Percentiles rank a stretch among this genome's conserved stretches.
These are phyloP conservation scores for Lasioglossum morio DNA, from an alignment of 2,888 invertebrate species.

Conservation along the genomic window DNA sequence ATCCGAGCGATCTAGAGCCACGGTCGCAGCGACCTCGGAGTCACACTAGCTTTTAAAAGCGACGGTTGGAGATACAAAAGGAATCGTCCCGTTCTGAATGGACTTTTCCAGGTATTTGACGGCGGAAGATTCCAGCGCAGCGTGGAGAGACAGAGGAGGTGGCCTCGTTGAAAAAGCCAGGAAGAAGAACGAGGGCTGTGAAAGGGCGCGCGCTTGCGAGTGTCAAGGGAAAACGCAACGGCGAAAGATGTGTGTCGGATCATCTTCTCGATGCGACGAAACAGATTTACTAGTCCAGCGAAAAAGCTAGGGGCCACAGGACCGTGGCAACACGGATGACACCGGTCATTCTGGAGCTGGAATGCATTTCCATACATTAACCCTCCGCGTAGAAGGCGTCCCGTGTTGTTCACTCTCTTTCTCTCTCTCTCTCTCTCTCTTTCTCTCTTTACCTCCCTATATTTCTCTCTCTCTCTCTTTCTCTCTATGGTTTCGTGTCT, in stretches of 20 bases:
- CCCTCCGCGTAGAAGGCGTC: conserved; percentile 27
- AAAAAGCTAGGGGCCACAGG: conserved; percentile 60
- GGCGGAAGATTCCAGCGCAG: conserved; percentile 42
- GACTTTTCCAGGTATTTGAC: conserved; percentile 73
- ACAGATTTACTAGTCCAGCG: conserved; percentile 76
- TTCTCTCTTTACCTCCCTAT: neutral
- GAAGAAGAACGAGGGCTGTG: neutral
- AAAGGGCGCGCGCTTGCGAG: conserved; percentile 56
- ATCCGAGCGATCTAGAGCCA: conserved; percentile 35
- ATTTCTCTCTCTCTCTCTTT: neutral
- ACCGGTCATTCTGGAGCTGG: conserved; percentile 68
- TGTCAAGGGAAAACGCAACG: conserved; percentile 34
- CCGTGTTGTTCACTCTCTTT: neutral
- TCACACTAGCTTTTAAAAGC: conserved; percentile 52
- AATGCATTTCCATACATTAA: conserved; percentile 78
- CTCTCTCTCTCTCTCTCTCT: neutral
- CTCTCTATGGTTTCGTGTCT: neutral
- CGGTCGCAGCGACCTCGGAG: conserved; percentile 22
- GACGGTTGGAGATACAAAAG: conserved; percentile 63
- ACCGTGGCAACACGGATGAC: conserved; percentile 74
- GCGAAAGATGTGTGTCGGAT: conserved; percentile 68
- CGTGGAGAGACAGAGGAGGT: conserved; percentile 13
- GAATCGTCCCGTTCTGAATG: conserved; percentile 76
- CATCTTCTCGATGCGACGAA: conserved; percentile 67
- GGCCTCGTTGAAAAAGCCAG: conserved; percentile 7